These are phyloP conservation scores for Calliopum simillimum DNA, from an alignment of 2,888 invertebrate genomes.

Conservation along the genomic window DNA sequence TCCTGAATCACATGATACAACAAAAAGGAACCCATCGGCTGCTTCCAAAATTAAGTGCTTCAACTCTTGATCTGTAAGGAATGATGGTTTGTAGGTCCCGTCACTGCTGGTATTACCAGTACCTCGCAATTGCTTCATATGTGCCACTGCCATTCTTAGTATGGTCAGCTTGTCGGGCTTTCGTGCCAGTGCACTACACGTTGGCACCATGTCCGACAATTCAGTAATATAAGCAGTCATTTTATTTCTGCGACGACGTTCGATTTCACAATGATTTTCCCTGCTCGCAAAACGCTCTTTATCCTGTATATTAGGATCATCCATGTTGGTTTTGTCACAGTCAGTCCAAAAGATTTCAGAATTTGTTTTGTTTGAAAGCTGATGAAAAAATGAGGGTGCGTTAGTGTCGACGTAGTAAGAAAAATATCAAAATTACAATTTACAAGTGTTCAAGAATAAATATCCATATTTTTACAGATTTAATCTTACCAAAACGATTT, in stretches of 20 bases:
- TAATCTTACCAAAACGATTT: too few relatives aligned
- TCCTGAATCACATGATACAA: conserved; percentile 92
- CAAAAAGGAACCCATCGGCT: conserved; percentile 94
- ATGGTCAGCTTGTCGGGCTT: conserved; percentile 99
- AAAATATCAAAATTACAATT: background rate
- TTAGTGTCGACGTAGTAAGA: conserved; percentile 34
- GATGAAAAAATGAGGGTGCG: conserved; percentile 25
- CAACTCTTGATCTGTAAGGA: conserved; percentile 97
- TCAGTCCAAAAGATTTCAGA: background rate
- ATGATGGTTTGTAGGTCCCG: conserved; percentile 98
- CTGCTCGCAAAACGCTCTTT: conserved; percentile 97
- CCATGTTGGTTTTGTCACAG: conserved; percentile 70
- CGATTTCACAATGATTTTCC: conserved; percentile 99
- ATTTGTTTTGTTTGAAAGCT: background rate
- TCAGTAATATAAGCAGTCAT: conserved; percentile 99
- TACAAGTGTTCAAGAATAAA: too few relatives aligned
- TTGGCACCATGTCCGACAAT: conserved; percentile 99
- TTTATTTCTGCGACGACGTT: conserved; percentile 97
- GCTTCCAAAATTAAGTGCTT: conserved; percentile 99
- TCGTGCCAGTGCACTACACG: conserved; percentile 96
- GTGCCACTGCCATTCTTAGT: conserved; percentile 98
- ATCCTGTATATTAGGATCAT: conserved; percentile 94
- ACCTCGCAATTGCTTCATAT: conserved; percentile 96
- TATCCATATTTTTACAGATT: too few relatives aligned
- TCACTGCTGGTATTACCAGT: conserved; percentile 97